These are phyloP conservation scores for Trichonephila clavipes DNA, from an alignment of 1,140 invertebrate species.

Conservation along the genomic window DNA sequence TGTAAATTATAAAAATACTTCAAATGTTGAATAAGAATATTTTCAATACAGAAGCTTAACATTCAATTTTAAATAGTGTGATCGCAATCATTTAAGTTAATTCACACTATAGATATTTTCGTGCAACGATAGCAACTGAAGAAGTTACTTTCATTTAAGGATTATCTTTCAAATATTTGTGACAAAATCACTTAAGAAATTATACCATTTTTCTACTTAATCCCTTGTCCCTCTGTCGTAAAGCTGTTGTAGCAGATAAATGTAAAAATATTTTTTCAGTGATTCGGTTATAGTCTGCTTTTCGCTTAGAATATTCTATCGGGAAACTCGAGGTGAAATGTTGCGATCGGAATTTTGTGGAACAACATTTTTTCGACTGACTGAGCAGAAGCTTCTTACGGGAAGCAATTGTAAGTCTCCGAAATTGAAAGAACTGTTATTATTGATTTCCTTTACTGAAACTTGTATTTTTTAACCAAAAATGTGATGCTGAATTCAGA, in stretches of 20 bases:
- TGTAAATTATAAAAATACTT: too few species aligned
- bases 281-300: constrained; percentile 6
- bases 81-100: too few species aligned
- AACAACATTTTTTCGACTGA: constrained; percentile 16
- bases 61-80: too few species aligned
- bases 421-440: background rate
- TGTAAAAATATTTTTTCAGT: background rate
- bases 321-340: constrained; percentile 7
- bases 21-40: too few species aligned
- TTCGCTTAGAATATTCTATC: background rate
- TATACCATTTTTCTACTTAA: background rate
- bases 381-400: background rate
- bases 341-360: background rate
- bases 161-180: too few species aligned
- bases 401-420: background rate
- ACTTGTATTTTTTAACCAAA: background rate
- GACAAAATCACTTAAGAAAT: too few species aligned
- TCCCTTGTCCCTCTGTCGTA: background rate
- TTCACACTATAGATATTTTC: too few species aligned
- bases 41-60: too few species aligned
- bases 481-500: too few species aligned
- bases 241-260: background rate
- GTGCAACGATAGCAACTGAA: too few species aligned
- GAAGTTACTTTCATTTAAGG: too few species aligned
- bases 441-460: background rate